Evolutionary conservation across 2,888 invertebrate species (phyloP).

Genomic region (Agapostemon virescens): DNA sequence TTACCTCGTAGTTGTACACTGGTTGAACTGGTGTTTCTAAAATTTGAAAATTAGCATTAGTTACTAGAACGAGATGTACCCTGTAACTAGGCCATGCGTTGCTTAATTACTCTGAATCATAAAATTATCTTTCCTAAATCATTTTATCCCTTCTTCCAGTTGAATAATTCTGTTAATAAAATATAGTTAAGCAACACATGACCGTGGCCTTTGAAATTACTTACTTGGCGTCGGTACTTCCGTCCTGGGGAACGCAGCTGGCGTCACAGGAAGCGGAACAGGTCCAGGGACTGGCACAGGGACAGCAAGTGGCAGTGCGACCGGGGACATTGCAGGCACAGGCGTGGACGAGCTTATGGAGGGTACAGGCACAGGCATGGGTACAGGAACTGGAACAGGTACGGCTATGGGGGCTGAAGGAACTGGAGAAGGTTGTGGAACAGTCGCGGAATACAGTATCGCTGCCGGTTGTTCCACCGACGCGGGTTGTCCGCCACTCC

Average conservation of each 20-base stretch:
- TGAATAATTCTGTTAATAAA: no score
- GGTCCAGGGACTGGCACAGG: conserved; percentile 67
- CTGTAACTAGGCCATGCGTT: background rate
- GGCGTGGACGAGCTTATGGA: conserved; percentile 45
- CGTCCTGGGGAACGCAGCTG: conserved; percentile 46
- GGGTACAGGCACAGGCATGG: conserved; percentile 66
- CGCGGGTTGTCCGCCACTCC: conserved; percentile 65
- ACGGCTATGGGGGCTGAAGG: conserved; percentile 60
- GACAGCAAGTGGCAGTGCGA: conserved; percentile 64
- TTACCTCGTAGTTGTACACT: conserved; percentile 78
- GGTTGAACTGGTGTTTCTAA: conserved; percentile 70
- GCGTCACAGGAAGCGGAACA: conserved; percentile 48
- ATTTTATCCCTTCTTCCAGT: no score
- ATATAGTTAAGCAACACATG: no score
- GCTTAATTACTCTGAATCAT: no score
- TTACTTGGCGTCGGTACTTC: conserved; percentile 57
- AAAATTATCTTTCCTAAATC: no score
- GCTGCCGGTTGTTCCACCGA: conserved; percentile 54
- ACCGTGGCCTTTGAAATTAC: background rate
- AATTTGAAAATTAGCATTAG: conserved; percentile 12
- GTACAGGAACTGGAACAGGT: conserved; percentile 66
- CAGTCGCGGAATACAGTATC: conserved; percentile 56
- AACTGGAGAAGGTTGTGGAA: conserved; percentile 56
- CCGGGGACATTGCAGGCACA: conserved; percentile 56
- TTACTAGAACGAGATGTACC: background rate